Evolutionary conservation across 2,888 invertebrate genomes (phyloP), one percentile per base, ranked within the genome.

Genomic region (Calliscelio sp.): DNA sequence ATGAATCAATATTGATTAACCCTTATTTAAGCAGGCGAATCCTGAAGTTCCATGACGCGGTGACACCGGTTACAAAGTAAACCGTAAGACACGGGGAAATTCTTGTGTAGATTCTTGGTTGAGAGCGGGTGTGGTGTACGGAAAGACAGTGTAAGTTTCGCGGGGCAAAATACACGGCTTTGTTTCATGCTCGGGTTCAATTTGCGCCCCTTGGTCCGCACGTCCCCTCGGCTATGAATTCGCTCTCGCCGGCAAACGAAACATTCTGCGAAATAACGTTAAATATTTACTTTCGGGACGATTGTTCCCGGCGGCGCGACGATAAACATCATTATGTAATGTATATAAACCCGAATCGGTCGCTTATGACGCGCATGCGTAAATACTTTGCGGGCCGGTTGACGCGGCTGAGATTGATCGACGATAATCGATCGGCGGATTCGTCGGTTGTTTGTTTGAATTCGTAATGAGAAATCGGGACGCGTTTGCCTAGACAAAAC

Each of bases 311-410:
- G 86, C 88, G 90, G 90, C 89, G 87, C 90, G 90, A 91, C 91
- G 92, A 93, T 93, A 92, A 93, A 92, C 93, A 93, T 93, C 92
- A 93, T 93, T 93, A 93, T 92, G 92, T 93, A 93, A 93, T 92
- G 93, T 92, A 91, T 92, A 93, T 92, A 92, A 91, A 91, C 87
- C 87, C 80, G 75, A 84, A 70, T 80, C 77, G 71, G 74, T 79
- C 41, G 61, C 63, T 63, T 73, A 5, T 24, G 18, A 61, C 74
- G 82, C 84, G 75, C 61, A 63, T 73, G 80, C 77, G 85, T 66
- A 81, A 85, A 85, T 84, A 84, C 77, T 81, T 46, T 66, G 59
- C 6, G n/a, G n/a, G n/a, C 59, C 78, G 49, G 49, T 85, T 78
- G 80, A 85, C 81, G 84, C 63, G 82, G 75, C 78, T 63, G 70